A percentile compares a stretch with the other conserved stretches of the same genome.
phyloP scores from a whole-genome alignment of 2,797 vertebrate genomes.

The Loris lydekkerianus region DNA sequence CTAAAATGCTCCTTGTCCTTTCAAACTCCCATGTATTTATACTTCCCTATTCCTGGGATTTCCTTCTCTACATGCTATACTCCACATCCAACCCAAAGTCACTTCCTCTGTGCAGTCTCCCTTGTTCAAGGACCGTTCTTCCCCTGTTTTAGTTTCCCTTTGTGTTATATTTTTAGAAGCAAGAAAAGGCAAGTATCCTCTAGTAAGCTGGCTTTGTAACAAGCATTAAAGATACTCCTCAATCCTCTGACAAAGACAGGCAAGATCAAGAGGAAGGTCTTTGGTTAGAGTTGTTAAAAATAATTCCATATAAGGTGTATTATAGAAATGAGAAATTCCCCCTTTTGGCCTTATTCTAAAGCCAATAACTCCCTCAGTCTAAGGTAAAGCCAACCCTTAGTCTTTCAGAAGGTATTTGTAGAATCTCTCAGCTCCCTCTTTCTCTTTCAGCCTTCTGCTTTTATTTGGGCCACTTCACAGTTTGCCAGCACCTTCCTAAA shows the following conservation, averaged over 20 bases:
- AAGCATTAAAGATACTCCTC: conserved; percentile 48
- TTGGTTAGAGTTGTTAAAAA: conserved; percentile 53
- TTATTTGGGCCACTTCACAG: conserved; percentile 79
- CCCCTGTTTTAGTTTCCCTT: conserved; percentile 28
- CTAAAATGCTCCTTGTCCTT: not conserved
- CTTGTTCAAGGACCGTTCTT: conserved; percentile 40
- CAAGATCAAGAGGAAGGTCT: conserved; percentile 44
- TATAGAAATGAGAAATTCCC: conserved; percentile 60
- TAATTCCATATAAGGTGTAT: conserved; percentile 50
- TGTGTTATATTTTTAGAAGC: conserved; percentile 69
- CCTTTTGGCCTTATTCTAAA: conserved; percentile 66
- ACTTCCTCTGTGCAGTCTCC: not conserved
- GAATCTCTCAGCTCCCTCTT: not conserved
- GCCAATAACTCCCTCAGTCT: conserved; percentile 26
- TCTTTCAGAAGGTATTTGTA: conserved; percentile 43
- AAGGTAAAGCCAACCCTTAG: conserved; percentile 17
- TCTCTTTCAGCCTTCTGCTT: conserved; percentile 55
- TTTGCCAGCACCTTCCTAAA: conserved; percentile 70
- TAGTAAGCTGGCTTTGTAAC: conserved; percentile 50
- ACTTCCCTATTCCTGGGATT: not conserved
- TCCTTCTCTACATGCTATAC: not conserved
- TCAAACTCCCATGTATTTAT: not conserved
- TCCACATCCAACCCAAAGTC: not conserved
- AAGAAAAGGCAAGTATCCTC: conserved; percentile 24
- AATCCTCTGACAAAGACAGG: conserved; percentile 24